Percentiles rank a stretch among this genome's conserved stretches.
Evolutionary conservation across 2,888 invertebrate species (phyloP).

Genomic region (Pyralis farinalis): DNA sequence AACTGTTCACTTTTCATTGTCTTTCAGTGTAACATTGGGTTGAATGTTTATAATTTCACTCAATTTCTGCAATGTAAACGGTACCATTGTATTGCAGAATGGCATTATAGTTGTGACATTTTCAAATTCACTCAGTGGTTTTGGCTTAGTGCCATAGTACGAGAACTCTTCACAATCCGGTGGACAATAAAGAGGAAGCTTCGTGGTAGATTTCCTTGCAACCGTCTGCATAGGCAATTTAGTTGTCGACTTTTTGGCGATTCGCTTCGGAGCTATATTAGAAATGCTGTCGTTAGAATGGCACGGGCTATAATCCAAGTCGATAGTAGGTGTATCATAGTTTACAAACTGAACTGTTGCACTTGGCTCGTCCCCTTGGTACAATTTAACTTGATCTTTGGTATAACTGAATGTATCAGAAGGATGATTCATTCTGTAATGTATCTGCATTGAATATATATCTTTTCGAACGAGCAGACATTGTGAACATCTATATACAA

Average conservation of each 20-base stretch:
- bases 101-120: conserved; percentile 75
- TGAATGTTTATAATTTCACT: conserved; percentile 74
- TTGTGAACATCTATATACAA: conserved; percentile 65
- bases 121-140: conserved; percentile 47
- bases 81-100: conserved; percentile 69
- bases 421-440: conserved; percentile 34
- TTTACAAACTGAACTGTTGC: no score
- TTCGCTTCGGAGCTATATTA: conserved; percentile 15
- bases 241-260: conserved; percentile 18
- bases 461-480: conserved; percentile 53
- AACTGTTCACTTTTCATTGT: conserved; percentile 30
- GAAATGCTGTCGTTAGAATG: no score
- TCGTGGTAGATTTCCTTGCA: conserved; percentile 77
- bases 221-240: conserved; percentile 43
- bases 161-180: conserved; percentile 48
- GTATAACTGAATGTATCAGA: no score
- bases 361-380: no score
- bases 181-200: conserved; percentile 34
- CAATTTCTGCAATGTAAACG: conserved; percentile 68
- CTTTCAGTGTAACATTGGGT: conserved; percentile 64
- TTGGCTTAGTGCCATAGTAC: conserved; percentile 69
- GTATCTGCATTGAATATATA: conserved; percentile 44
- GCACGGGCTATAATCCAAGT: background rate
- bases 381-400: no score
- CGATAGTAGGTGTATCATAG: no score